phyloP scores from a whole-genome alignment of 2,797 vertebrate species.

The Sebastes taczanowskii region DNA sequence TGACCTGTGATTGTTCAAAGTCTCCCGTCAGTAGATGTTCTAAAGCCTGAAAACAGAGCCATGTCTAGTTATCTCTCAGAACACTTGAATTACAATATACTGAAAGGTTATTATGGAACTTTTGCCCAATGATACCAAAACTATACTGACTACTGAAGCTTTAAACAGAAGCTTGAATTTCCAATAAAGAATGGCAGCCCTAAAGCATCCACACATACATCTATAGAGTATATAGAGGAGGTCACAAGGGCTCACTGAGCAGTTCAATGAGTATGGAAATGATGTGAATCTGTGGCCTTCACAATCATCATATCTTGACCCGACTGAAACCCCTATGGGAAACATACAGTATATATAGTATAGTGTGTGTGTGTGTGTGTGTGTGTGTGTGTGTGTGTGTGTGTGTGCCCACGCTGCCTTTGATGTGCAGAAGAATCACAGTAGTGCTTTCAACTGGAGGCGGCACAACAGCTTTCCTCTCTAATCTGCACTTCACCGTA shows the following conservation, averaged over 20 bases:
- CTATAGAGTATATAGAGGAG: not conserved
- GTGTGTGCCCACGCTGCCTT: slow-evolving; percentile 17
- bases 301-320: not conserved
- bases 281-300: not conserved
- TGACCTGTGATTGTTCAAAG: no score
- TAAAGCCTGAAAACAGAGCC: no score
- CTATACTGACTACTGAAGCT: accelerated
- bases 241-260: not conserved
- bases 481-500: slow-evolving; percentile 19
- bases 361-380: not conserved
- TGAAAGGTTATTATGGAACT: no score
- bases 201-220: not conserved
- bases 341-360: not conserved
- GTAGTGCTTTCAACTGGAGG: slow-evolving; percentile 23
- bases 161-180: not conserved
- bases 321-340: not conserved
- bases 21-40: no score
- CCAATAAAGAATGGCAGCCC: not conserved
- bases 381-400: not conserved
- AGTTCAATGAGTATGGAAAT: no score
- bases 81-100: no score
- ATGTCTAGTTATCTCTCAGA: no score
- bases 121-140: no score
- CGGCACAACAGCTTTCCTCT: slow-evolving; percentile 16
- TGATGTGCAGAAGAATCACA: slow-evolving; percentile 13